Percentiles rank a stretch among this genome's conserved stretches.
phyloP scores from a whole-genome alignment of 2,888 invertebrate genomes.

The Athalia rosae region DNA sequence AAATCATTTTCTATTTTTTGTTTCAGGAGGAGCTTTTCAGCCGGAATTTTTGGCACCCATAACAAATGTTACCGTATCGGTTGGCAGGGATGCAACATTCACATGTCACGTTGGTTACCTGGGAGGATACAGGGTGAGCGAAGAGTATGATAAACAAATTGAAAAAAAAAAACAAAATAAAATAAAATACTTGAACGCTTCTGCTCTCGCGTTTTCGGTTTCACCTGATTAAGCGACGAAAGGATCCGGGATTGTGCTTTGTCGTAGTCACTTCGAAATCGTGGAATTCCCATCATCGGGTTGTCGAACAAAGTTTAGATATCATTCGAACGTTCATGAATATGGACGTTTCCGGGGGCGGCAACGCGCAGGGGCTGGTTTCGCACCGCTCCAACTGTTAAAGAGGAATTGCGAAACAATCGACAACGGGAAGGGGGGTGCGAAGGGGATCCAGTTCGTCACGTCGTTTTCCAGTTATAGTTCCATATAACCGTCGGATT shows the following conservation, averaged over 20 bases:
- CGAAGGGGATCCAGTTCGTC: too few species aligned
- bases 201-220: not conserved
- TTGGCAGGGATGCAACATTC: constrained; percentile 91
- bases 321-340: too few species aligned
- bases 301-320: too few species aligned
- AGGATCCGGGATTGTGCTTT: not conserved
- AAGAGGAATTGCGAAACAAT: not conserved
- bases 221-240: too few species aligned
- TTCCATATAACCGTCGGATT: too few species aligned
- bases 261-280: not conserved
- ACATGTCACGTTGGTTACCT: constrained; percentile 90
- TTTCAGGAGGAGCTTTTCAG: constrained; percentile 84
- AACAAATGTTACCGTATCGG: constrained; percentile 87
- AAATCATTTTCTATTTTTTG: constrained; percentile 31
- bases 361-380: not conserved
- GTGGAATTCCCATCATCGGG: too few species aligned
- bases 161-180: not conserved
- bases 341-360: too few species aligned
- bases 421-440: not conserved
- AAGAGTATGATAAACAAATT: not conserved
- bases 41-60: constrained; percentile 91
- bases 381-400: not conserved
- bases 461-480: too few species aligned
- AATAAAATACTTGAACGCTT: not conserved
- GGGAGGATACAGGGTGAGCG: constrained; percentile 91